Conservation (phyloP, 2,888 invertebrate species). For the Orthonychiurus folsomi region DNA sequence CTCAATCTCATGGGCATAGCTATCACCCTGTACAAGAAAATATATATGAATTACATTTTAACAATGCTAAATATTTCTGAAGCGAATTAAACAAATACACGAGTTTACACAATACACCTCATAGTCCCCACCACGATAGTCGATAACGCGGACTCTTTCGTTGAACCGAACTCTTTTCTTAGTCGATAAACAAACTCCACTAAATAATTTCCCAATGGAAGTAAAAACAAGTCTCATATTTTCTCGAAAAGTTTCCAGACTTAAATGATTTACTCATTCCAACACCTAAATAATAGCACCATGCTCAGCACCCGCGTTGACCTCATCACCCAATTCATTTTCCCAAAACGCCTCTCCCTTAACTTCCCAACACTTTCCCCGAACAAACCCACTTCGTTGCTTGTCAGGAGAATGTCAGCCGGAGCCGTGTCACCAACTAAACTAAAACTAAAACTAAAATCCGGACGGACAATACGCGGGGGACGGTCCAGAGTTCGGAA, state of each 20-base stretch:
- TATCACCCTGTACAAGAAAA: slow-evolving; percentile 5
- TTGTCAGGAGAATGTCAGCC: no score
- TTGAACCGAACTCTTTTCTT: neutral
- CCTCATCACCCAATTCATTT: no score
- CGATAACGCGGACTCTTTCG: slow-evolving; percentile 7
- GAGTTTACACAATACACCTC: no score
- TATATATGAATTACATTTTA: neutral
- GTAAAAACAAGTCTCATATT: slow-evolving; percentile 7
- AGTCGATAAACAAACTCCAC: neutral
- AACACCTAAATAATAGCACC: no score
- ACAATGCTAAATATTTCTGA: neutral
- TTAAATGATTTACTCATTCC: neutral
- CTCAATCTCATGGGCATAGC: slow-evolving; percentile 11
- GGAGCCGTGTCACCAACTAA: neutral
- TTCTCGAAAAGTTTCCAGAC: neutral
- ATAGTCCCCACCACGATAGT: neutral
- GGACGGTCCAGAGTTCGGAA: neutral
- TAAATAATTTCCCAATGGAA: neutral
- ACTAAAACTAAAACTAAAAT: slow-evolving; percentile 1
- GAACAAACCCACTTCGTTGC: no score
- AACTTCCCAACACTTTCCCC: no score
- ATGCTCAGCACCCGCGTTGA: no score
- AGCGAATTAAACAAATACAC: neutral
- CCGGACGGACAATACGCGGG: neutral
- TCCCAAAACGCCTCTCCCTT: no score